A percentile compares a stretch with the other conserved stretches of the same genome.
phyloP scores from a whole-genome alignment of 2,797 vertebrate genomes.

The Chaetodon trifasciatus region DNA sequence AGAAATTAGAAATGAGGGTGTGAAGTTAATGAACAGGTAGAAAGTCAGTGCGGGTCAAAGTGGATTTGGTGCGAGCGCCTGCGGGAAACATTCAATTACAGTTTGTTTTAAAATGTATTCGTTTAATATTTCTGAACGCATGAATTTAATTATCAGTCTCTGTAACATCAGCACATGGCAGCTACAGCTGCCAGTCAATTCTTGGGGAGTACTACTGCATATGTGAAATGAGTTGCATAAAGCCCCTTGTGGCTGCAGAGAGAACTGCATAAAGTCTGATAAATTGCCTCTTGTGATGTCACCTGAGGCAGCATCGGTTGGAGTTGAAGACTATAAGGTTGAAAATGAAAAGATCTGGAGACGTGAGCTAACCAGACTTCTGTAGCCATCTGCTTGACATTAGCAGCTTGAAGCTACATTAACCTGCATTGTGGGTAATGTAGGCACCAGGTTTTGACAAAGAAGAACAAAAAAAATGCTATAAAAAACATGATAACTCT shows the following conservation, averaged over 20 bases:
- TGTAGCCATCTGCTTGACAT: not conserved
- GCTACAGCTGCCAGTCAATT: not conserved
- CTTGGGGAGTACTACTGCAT: not conserved
- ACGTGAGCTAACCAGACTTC: too few relatives aligned
- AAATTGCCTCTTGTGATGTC: not conserved
- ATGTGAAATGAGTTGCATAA: not conserved
- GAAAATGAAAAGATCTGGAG: not conserved
- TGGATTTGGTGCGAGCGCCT: not conserved
- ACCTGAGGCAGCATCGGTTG: not conserved
- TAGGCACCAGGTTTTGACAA: not conserved
- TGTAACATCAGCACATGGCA: not conserved
- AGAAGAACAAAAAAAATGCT: not conserved
- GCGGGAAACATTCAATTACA: not conserved
- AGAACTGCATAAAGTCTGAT: not conserved
- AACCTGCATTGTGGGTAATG: not conserved
- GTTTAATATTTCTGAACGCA: not conserved
- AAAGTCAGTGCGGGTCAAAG: slow-evolving; percentile 18
- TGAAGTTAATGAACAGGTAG: slow-evolving; percentile 27
- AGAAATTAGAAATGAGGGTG: slow-evolving; percentile 36
- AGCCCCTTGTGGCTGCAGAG: not conserved
- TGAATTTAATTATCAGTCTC: not conserved
- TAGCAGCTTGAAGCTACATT: not conserved
- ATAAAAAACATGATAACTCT: not conserved
- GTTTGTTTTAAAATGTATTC: not conserved
- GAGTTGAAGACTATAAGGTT: not conserved